A percentile compares a stretch with the other conserved stretches of the same genome.
These are phyloP conservation scores for Chaetodon trifascialis DNA, from an alignment of 2,113 vertebrate species.

Conservation along the genomic window DNA sequence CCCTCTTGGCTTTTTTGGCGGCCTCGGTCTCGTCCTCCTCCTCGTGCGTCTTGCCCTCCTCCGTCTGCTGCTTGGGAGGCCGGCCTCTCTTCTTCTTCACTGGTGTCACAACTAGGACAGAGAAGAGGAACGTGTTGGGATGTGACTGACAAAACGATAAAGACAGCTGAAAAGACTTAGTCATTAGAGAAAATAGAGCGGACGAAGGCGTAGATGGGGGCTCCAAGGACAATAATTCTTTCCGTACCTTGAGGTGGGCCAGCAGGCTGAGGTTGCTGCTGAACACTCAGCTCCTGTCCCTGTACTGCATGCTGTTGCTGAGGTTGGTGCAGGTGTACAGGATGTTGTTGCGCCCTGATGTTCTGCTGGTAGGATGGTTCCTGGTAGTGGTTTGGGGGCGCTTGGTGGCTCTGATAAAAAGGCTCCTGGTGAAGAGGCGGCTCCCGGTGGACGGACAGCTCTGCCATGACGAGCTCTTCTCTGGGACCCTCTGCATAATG, in stretches of 20 bases:
- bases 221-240: background rate
- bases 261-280: conserved; percentile 48
- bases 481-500: conserved; percentile 66
- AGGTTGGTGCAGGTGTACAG: conserved; percentile 25
- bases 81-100: conserved; percentile 92
- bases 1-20: conserved; percentile 93
- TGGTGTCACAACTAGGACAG: conserved; percentile 71
- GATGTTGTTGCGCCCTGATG: conserved; percentile 41
- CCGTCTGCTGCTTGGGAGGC: conserved; percentile 82
- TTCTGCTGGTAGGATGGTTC: conserved; percentile 54
- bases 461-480: conserved; percentile 74
- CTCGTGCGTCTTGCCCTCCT: conserved; percentile 87
- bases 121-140: background rate
- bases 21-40: conserved; percentile 87
- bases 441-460: conserved; percentile 78
- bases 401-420: conserved; percentile 55
- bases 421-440: conserved; percentile 61
- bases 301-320: conserved; percentile 49
- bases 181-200: too few relatives aligned
- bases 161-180: too few relatives aligned
- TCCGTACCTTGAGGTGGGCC: conserved; percentile 60
- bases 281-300: conserved; percentile 43
- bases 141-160: background rate
- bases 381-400: conserved; percentile 42
- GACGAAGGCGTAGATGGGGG: too few relatives aligned